A percentile compares a stretch with the other conserved stretches of the same genome.
phyloP scores from a whole-genome alignment of 1,140 invertebrate species.

The Aphelenchoides fujianensis region DNA sequence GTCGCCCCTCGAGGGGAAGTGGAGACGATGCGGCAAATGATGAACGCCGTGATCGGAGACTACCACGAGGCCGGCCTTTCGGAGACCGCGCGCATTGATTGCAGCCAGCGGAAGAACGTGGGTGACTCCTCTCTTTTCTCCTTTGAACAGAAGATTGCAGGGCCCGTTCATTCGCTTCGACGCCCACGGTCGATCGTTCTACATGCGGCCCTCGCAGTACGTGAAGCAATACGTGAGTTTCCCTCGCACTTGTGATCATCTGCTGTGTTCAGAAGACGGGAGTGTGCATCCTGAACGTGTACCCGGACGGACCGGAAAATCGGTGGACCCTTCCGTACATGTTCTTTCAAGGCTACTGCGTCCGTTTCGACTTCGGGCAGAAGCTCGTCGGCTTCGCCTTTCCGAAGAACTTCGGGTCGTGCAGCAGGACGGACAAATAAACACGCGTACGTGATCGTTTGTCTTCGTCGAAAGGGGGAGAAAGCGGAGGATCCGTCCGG shows the following conservation, averaged over 20 bases:
- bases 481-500: too few relatives aligned
- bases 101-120: not conserved
- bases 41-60: not conserved
- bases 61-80: not conserved
- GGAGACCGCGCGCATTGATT: not conserved
- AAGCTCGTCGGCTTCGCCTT: not conserved
- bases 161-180: not conserved
- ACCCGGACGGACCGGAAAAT: not conserved
- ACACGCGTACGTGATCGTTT: not conserved
- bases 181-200: not conserved
- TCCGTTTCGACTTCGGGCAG: not conserved
- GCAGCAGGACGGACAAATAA: not conserved
- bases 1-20: not conserved
- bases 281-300: constrained; percentile 8
- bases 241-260: not conserved
- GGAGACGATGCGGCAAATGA: not conserved
- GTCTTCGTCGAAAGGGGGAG: too few relatives aligned
- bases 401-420: constrained; percentile 5
- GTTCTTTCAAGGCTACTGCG: constrained; percentile 6
- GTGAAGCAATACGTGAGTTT: constrained; percentile 12
- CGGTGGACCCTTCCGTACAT: constrained; percentile 3
- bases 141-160: too few relatives aligned
- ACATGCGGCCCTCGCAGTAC: constrained; percentile 7
- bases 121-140: too few relatives aligned
- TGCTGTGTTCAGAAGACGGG: not conserved